Evolutionary conservation across 2,888 invertebrate genomes (phyloP).

Genomic region (Maniola hyperantus): DNA sequence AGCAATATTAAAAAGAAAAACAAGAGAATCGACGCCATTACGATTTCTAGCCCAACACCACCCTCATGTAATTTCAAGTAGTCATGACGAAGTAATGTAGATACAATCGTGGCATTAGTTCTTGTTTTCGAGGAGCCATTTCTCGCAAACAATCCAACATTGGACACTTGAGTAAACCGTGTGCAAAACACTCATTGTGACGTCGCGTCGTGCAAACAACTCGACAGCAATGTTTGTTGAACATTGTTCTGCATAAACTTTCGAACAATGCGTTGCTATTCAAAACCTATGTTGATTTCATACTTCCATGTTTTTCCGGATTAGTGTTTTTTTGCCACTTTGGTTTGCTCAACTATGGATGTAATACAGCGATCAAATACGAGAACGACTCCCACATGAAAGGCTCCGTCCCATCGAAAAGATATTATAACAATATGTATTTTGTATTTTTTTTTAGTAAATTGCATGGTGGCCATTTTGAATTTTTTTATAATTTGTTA

Average conservation of each 20-base stretch:
- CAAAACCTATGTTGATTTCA: conserved; percentile 2
- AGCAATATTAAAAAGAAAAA: too few relatives aligned
- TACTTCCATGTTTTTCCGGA: not conserved
- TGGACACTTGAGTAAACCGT: conserved; percentile 62
- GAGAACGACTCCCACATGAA: too few relatives aligned
- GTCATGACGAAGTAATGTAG: not conserved
- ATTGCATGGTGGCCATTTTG: too few relatives aligned
- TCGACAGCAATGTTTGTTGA: conserved; percentile 23
- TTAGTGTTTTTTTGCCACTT: not conserved
- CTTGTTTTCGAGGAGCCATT: conserved; percentile 18
- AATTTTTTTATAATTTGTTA: too few relatives aligned
- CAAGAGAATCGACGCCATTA: too few relatives aligned
- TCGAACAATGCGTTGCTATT: conserved; percentile 24
- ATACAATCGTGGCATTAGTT: not conserved
- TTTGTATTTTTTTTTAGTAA: too few relatives aligned
- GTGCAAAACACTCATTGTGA: conserved; percentile 63
- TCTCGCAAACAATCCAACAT: conserved; percentile 40
- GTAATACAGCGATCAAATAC: too few relatives aligned
- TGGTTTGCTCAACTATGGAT: not conserved
- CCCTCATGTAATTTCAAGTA: conserved; percentile 3
- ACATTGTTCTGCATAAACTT: conserved; percentile 28
- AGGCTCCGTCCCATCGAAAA: too few relatives aligned
- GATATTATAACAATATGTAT: too few relatives aligned
- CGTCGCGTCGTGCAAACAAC: conserved; percentile 34
- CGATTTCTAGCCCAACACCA: not conserved